A percentile compares a stretch with the other conserved stretches of the same genome.
Conservation (phyloP, 2,888 invertebrate genomes). For the Eueremaeus valkanovi region DNA sequence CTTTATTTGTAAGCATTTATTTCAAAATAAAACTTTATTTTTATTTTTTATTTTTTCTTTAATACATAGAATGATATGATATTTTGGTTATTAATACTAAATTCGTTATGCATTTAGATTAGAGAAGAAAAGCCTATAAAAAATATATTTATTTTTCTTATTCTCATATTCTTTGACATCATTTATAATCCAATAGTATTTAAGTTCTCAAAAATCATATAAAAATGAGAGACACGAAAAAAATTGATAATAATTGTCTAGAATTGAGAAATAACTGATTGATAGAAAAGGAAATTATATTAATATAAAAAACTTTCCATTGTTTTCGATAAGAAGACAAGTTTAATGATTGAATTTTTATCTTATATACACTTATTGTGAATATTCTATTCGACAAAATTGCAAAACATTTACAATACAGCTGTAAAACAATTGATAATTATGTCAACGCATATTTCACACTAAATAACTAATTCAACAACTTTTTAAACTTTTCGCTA, state of each 20-base stretch:
- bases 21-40: not conserved
- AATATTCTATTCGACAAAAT: not conserved
- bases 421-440: not conserved
- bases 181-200: too few species aligned
- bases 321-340: conserved; percentile 6
- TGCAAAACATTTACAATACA: not conserved
- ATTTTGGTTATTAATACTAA: not conserved
- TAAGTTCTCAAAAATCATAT: too few species aligned
- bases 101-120: not conserved
- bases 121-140: not conserved
- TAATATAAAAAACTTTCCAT: not conserved
- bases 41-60: too few species aligned
- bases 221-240: not conserved
- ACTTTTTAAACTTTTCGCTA: too few species aligned
- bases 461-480: too few species aligned
- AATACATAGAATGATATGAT: not conserved
- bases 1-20: conserved; percentile 6
- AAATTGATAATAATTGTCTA: not conserved
- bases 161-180: too few species aligned
- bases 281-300: not conserved
- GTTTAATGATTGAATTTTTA: not conserved
- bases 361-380: conserved; percentile 5
- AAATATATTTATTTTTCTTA: not conserved
- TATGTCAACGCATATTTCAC: too few species aligned
- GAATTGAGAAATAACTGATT: not conserved